Base-by-base conservation (phyloP, 2,888 invertebrate genomes). In the Tupiocoris notatus region DNA sequence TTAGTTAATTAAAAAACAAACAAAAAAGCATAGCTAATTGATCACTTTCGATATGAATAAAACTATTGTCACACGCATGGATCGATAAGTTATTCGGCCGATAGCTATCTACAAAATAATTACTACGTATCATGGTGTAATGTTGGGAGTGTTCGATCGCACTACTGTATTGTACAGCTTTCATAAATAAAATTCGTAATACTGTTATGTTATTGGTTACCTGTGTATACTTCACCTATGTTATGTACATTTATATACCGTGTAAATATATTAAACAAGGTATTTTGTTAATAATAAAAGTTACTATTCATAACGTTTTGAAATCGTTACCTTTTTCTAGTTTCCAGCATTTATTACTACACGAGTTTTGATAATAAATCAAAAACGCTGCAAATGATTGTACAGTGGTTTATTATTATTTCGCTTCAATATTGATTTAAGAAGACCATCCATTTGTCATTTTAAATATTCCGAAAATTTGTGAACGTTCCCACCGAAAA, bases 161-260 rank as follows among this genome's bases (percentile, higher is more conserved):
- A 20, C 39, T 67, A 16, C 67, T 56, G n/a, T 56, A 57, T 39
- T 9, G 23, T 59, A 24, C 17, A 59, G n/a, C 18, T 3, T 25
- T n/a, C 21, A 24, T 70, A 25, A 58, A 58, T 24, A 59, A 24
- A 21, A 24, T 9, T 18, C 18, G 1, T 54, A 59, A 16, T 18
- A 25, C 22, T 24, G 23, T 22, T 18, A 16, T 24, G 70, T 59
- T 59, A 24, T 70, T 22, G 73, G 73, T 61, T 62, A 73, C 62
- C 73, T 63, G 62, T 20, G 25, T 12, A 73, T 62, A 25, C 54
- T 73, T 73, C 62, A 73, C 61, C 58, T 62, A 61, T 62, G 73
- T 73, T 73, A 73, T 73, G 73, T 73, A 73, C 58, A 73, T 73
- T 73, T 73, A 73, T 73, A 73, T 73, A 73, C 62, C 39, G 58